Conservation (phyloP, 2,888 invertebrate species). For the Euzophera pinguis region DNA sequence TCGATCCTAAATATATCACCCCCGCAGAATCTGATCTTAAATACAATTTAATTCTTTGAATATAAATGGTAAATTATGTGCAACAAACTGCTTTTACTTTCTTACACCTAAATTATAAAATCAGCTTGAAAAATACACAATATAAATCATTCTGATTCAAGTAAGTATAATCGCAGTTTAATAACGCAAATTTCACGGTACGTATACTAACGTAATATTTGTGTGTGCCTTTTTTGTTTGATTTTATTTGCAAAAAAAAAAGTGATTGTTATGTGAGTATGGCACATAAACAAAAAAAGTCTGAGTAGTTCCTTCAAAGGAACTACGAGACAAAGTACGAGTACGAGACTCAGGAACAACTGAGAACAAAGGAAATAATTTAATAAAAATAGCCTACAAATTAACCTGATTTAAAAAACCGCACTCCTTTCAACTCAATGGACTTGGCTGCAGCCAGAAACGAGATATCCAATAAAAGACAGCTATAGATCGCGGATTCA, state of each 20-base stretch:
- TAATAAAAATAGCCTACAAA: neutral
- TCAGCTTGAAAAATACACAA: neutral
- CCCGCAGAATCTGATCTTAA: no score
- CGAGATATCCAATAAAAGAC: constrained; percentile 18
- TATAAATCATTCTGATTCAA: no score
- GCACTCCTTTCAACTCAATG: neutral
- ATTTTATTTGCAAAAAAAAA: no score
- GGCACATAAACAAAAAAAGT: no score
- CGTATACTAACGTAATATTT: neutral
- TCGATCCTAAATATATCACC: no score
- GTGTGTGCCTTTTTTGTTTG: neutral
- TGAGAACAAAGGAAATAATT: neutral
- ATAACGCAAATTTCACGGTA: neutral
- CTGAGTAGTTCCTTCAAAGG: no score
- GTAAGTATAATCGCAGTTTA: neutral
- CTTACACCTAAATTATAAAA: constrained; percentile 14
- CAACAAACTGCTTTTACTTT: neutral
- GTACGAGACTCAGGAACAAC: no score
- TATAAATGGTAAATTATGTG: no score
- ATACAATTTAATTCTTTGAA: no score
- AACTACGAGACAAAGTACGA: no score
- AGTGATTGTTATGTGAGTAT: no score
- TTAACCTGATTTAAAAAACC: neutral
- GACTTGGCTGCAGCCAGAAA: neutral
- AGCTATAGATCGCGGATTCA: constrained; percentile 45